Conservation (phyloP, 2,113 vertebrate species). For the Cinclus mexicanus region DNA sequence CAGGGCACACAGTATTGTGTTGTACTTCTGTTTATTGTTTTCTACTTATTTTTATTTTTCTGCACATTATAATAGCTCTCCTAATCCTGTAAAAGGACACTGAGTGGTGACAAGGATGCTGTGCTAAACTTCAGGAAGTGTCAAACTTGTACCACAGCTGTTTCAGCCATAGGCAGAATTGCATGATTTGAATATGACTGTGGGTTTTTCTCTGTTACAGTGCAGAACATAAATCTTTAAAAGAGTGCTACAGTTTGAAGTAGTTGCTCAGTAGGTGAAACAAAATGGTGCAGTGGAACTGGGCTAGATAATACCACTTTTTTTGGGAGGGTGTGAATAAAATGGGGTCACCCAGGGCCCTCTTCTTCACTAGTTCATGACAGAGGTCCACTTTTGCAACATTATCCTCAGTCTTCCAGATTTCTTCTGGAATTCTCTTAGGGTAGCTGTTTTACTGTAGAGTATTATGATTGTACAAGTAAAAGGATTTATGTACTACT, state of each 20-base stretch:
- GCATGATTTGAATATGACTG: rapidly evolving
- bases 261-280: background rate
- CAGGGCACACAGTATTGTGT: background rate
- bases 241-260: background rate
- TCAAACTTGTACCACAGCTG: background rate
- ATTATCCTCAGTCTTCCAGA: background rate
- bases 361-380: background rate
- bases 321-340: background rate
- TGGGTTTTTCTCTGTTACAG: background rate
- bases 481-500: background rate
- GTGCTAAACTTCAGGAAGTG: background rate
- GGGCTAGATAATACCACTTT: background rate
- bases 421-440: background rate
- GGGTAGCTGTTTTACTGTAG: background rate
- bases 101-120: background rate
- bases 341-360: background rate
- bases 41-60: background rate
- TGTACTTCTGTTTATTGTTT: background rate
- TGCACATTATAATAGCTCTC: background rate
- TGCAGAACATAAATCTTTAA: background rate
- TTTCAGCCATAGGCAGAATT: background rate
- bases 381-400: background rate
- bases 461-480: background rate
- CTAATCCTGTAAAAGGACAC: background rate
- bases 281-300: background rate